Evolutionary conservation across 1,140 invertebrate genomes (phyloP), one percentile per base, ranked within the genome.

Genomic region (Temnothorax longispinosus): DNA sequence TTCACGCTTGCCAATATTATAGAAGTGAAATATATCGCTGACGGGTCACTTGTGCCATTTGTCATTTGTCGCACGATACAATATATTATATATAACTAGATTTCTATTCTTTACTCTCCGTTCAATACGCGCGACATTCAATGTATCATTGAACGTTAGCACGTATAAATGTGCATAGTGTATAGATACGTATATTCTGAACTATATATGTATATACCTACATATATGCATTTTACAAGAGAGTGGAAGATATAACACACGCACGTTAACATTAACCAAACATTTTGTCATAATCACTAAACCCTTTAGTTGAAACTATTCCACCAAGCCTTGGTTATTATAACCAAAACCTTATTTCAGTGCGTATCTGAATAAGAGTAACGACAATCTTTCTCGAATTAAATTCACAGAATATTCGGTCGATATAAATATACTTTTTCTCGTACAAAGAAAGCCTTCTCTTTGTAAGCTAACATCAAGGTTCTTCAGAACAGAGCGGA

Each of bases 91-190:
- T 80, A 52, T 52, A 21, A 6, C 21, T 32, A 7, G 6, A 7
- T 65, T 65, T 52, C 38, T 67, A 38, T 78, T 65, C 15, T 65
- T 65, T 65, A 52, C 35, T 52, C 44, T 52, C 11, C 44, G 76
- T 67, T 78, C 44, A 32, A 78, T 78, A 76, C n/a, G n/a, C 6
- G 21, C 54, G 54, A 58, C 54, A 67, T 67, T 78, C 44, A 78
- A 41, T 50, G 60, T 13, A 78, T 27, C 27, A 52, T 64, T 47
- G 27, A 78, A 78, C 44, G 5, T 21, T 62, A 13, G 21, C 15
- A 60, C 27, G 18, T 62, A 35, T 50, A 38, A n/a, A 65, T 78
- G 44, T 65, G 13, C 8, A 78, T 11, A 38, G 44, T 6, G 50
- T 58, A 47, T 47, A 58, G 2, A 60, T 18, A 62, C 11, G 3